Evolutionary conservation across 2,797 vertebrate genomes (phyloP), one percentile per base, ranked within the genome.

Genomic region (Mormyrops attenuatus): DNA sequence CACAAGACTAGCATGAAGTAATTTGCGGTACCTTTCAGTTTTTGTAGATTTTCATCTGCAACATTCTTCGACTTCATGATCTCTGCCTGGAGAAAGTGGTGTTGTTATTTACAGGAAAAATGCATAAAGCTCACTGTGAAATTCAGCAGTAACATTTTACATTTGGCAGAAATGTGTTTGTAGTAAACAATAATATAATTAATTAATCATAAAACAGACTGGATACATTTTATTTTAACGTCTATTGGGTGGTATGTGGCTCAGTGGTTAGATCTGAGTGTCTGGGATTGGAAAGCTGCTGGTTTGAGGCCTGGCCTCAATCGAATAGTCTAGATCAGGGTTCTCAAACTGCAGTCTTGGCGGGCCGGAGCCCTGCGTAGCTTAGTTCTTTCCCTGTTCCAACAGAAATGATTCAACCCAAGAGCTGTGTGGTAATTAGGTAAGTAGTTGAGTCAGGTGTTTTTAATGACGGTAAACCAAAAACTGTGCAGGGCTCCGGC

Each of bases 21-120:
- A 4, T 88, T 3, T n/a, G 9, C 3, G 77, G 90, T 94, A 96
- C 96, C 69, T 92, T 92, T 94, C 5, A 92, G 8, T 88, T 93
- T 89, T 13, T 1, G 0, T 0, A 94, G 2, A 6, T 44, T 3
- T 7, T 89, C 90, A 41, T 13, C 2, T 0, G 3, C 0, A 0
- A 88, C 90, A 0, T 2, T 8, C 88, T 91, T 94, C 49, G 90
- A 92, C 41, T 89, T 92, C 13, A 90, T 90, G 2, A 1, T 2
- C 0, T 88, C 90, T 13, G 0, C 84, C 96, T 96, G 60, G 13
- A 26, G 49, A 17, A 41, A 89, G 60, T 89, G 89, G 8, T 22
- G 7, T 22, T 73, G 17, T 53, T 53, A 30, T 53, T 22, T 30
- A 86, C 47, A 52, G 11, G 17, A 86, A 26, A 87, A 87, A 55